phyloP scores from a whole-genome alignment of 2,888 invertebrate species.

The Carcina quercana region DNA sequence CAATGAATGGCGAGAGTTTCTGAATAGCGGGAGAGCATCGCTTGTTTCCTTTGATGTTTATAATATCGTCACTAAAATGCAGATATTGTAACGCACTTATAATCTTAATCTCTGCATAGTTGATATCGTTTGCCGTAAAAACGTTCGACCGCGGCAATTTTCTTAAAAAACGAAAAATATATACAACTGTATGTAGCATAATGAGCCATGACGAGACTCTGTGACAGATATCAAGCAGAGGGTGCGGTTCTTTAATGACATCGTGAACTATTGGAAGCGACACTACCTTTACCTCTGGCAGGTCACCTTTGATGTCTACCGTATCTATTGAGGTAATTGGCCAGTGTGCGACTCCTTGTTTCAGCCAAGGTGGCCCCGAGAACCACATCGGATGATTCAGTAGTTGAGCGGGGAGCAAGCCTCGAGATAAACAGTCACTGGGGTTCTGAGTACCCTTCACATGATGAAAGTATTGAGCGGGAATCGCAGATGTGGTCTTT shows the following conservation, averaged over 20 bases:
- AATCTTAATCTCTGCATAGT: conserved; percentile 10
- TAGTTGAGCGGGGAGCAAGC: conserved; percentile 5
- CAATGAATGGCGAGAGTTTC: conserved; percentile 10
- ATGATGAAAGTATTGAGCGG: conserved; percentile 4
- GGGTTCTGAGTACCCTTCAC: conserved; percentile 7
- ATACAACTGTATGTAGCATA: no score
- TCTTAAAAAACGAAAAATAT: no score
- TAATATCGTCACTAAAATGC: not conserved
- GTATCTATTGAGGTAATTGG: no score
- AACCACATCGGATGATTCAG: conserved; percentile 7
- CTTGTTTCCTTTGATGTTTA: conserved; percentile 4
- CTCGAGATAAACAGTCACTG: conserved; percentile 6
- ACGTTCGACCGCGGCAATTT: no score
- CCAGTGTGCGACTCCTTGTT: conserved; percentile 1
- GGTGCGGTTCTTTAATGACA: conserved; percentile 1
- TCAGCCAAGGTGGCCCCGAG: conserved; percentile 3
- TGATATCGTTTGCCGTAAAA: no score
- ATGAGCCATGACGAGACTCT: no score
- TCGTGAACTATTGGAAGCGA: not conserved
- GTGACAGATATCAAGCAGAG: no score
- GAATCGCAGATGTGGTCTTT: conserved; percentile 2
- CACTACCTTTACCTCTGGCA: no score
- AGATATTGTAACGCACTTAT: conserved; percentile 9
- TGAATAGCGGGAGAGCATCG: conserved; percentile 3
- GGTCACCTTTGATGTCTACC: no score